Evolutionary conservation across 2,113 vertebrate genomes (phyloP).

Genomic region (Coracopsis vasa): DNA sequence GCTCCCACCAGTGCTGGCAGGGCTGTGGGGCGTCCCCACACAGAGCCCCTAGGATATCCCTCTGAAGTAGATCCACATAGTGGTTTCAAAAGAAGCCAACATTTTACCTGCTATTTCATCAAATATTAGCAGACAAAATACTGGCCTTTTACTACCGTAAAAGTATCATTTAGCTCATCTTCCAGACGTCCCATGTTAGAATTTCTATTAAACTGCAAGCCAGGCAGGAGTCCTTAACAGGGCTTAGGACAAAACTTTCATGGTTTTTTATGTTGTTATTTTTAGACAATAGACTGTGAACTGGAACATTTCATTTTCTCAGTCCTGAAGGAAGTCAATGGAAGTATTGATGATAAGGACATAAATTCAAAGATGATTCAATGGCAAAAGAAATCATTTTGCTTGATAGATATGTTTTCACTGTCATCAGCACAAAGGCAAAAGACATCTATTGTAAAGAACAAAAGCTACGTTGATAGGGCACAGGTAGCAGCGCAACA

Average conservation of each 20-base stretch:
- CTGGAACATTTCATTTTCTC: not conserved
- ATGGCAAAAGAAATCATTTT: not conserved
- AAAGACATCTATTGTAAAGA: not conserved
- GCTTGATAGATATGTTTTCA: not conserved
- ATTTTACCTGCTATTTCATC: not conserved
- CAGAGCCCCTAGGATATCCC: not conserved
- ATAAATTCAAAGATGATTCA: conserved; percentile 10
- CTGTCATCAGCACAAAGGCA: not conserved
- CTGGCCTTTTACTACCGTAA: not conserved
- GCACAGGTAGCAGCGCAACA: not conserved
- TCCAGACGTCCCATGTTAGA: not conserved
- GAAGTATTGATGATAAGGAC: not conserved
- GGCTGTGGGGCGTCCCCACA: accelerated
- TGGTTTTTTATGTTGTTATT: not conserved
- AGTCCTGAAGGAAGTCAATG: not conserved
- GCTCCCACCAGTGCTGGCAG: not conserved
- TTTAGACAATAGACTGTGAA: not conserved
- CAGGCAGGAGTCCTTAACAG: not conserved
- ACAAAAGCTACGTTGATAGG: not conserved
- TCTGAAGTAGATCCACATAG: accelerated
- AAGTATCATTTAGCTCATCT: not conserved
- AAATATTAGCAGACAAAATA: not conserved
- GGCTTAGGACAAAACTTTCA: not conserved
- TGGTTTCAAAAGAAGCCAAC: not conserved
- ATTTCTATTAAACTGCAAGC: not conserved